Evolutionary conservation across 1,140 invertebrate species (phyloP).

Genomic region (Megalopta genalis): DNA sequence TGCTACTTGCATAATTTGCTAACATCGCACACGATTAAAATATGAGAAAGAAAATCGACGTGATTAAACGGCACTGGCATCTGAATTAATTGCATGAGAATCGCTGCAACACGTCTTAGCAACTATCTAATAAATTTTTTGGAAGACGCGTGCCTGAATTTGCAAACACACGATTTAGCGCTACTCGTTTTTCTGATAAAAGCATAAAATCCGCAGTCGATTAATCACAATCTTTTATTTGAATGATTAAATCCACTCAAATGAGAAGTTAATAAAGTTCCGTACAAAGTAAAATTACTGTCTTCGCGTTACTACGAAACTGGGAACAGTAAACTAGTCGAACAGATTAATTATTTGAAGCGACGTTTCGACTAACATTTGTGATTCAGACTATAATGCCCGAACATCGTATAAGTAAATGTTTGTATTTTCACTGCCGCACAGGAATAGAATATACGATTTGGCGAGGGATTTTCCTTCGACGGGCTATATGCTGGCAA

Average conservation of each 20-base stretch:
- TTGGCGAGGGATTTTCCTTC: conserved; percentile 42
- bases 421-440: conserved; percentile 45
- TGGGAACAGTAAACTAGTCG: too few relatives aligned
- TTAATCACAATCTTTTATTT: too few relatives aligned
- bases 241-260: too few relatives aligned
- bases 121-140: too few relatives aligned
- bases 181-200: too few relatives aligned
- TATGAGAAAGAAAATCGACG: not conserved
- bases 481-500: conserved; percentile 29
- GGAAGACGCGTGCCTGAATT: too few relatives aligned
- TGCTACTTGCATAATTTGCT: not conserved
- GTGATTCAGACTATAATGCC: not conserved
- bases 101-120: too few relatives aligned
- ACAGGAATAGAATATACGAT: conserved; percentile 45
- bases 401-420: conserved; percentile 11
- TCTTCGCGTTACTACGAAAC: too few relatives aligned
- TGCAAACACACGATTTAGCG: too few relatives aligned
- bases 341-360: not conserved
- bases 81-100: not conserved
- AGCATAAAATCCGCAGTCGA: too few relatives aligned
- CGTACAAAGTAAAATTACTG: too few relatives aligned
- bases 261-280: too few relatives aligned
- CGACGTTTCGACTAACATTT: not conserved
- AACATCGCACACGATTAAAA: not conserved
- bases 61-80: not conserved